Evolutionary conservation across 2,888 invertebrate genomes (phyloP).

Genomic region (Gonocerus acuteangulatus): DNA sequence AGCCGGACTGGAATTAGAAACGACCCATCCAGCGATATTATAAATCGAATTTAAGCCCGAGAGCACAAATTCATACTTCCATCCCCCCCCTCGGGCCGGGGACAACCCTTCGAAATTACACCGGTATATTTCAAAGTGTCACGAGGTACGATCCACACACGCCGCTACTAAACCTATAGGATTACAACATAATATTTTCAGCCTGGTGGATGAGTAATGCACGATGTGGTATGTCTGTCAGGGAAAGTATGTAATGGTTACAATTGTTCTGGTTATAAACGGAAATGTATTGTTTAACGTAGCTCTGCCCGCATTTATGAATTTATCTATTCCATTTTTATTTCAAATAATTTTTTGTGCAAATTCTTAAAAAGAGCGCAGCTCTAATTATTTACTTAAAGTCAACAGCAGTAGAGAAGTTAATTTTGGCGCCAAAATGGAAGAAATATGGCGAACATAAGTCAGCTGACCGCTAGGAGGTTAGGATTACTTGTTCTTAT

Average conservation of each 20-base stretch:
- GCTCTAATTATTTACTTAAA: no score
- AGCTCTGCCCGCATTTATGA: no score
- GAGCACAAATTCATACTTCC: constrained; percentile 1
- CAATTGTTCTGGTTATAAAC: no score
- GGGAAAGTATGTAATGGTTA: constrained; percentile 27
- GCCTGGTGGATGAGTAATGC: constrained; percentile 34
- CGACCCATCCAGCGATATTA: constrained; percentile 12
- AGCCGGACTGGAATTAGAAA: neutral
- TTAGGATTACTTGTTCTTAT: no score
- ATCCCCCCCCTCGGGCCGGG: neutral
- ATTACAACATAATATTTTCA: constrained; percentile 36
- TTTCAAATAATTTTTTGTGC: no score
- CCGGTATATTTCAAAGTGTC: constrained; percentile 18
- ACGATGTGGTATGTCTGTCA: constrained; percentile 35
- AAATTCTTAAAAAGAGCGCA: no score
- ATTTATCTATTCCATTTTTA: no score
- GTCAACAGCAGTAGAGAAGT: no score
- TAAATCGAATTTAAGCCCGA: constrained; percentile 29
- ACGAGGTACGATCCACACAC: neutral
- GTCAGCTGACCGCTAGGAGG: no score
- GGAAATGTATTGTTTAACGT: no score
- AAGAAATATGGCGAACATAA: no score
- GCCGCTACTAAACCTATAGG: constrained; percentile 28
- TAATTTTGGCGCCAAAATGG: no score
- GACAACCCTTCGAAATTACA: constrained; percentile 5